phyloP scores from a whole-genome alignment of 2,113 vertebrate species.

The Dicrurus megarhynchus region DNA sequence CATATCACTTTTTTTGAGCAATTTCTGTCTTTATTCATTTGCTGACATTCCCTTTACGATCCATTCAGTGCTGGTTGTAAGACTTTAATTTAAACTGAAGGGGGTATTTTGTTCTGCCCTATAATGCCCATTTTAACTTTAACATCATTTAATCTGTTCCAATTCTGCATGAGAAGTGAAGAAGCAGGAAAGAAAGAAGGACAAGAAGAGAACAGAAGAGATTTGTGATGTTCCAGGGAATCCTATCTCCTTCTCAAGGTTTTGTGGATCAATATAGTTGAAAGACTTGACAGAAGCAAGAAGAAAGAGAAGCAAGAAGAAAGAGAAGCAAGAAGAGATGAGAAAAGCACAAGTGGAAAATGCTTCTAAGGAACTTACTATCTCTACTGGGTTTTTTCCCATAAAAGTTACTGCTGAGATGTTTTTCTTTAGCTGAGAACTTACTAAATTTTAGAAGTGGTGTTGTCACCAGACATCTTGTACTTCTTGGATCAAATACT shows the following conservation, averaged over 20 bases:
- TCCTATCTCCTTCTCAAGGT: background rate
- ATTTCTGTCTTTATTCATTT: background rate
- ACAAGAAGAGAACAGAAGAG: background rate
- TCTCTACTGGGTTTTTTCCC: background rate
- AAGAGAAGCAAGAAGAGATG: background rate
- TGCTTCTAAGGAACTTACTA: background rate
- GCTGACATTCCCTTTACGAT: background rate
- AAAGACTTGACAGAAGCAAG: background rate
- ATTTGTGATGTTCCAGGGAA: background rate
- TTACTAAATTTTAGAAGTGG: background rate
- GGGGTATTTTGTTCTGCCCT: background rate
- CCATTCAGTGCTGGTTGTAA: background rate
- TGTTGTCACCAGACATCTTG: constrained; percentile 23
- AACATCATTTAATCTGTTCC: background rate
- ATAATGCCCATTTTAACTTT: background rate
- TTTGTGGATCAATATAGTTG: background rate
- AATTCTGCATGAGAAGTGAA: background rate
- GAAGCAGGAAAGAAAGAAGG: background rate
- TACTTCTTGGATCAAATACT: background rate
- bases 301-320: background rate
- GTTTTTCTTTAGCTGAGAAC: background rate
- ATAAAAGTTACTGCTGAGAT: background rate
- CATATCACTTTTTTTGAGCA: background rate
- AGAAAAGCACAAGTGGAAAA: background rate
- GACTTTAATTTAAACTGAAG: background rate